Evolutionary conservation across 2,113 vertebrate genomes (phyloP).

Genomic region (Cheilinus undulatus): DNA sequence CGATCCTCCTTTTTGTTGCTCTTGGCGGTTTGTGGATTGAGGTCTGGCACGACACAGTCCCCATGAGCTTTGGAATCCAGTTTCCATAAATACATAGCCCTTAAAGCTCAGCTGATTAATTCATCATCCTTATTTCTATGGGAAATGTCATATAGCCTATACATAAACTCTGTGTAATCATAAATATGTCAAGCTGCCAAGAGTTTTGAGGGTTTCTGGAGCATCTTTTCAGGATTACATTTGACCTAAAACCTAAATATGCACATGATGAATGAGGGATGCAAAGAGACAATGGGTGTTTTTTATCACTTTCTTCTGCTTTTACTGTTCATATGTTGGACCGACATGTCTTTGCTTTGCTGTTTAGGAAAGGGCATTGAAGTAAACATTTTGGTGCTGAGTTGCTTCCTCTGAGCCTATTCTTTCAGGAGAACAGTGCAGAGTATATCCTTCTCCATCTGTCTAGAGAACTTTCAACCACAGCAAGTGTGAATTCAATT

Average conservation of each 20-base stretch:
- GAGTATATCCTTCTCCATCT: conserved; percentile 48
- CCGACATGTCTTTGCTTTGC: conserved; percentile 27
- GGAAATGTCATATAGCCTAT: conserved; percentile 35
- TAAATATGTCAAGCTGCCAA: conserved; percentile 36
- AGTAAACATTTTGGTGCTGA: conserved; percentile 38
- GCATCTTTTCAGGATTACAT: conserved; percentile 42
- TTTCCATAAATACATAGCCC: conserved; percentile 50
- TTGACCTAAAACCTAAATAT: conserved; percentile 60
- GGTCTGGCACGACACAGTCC: conserved; percentile 30
- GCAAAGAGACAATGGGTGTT: conserved; percentile 44
- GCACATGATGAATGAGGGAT: conserved; percentile 56
- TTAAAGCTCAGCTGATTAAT: conserved; percentile 61
- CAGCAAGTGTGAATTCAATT: conserved; percentile 71
- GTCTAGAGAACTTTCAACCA: conserved; percentile 62
- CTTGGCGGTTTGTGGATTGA: conserved; percentile 52
- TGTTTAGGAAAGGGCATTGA: conserved; percentile 31
- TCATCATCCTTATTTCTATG: conserved; percentile 57
- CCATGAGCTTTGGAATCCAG: conserved; percentile 19
- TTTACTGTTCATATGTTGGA: conserved; percentile 15
- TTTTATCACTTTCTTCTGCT: conserved; percentile 6
- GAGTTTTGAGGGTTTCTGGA: conserved; percentile 23
- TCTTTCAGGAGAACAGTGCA: conserved; percentile 35
- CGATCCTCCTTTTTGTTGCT: conserved; percentile 26
- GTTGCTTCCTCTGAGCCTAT: conserved; percentile 31
- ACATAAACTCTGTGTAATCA: conserved; percentile 47